Evolutionary conservation across 2,113 vertebrate species (phyloP).

Genomic region (Phaethon lepturus): DNA sequence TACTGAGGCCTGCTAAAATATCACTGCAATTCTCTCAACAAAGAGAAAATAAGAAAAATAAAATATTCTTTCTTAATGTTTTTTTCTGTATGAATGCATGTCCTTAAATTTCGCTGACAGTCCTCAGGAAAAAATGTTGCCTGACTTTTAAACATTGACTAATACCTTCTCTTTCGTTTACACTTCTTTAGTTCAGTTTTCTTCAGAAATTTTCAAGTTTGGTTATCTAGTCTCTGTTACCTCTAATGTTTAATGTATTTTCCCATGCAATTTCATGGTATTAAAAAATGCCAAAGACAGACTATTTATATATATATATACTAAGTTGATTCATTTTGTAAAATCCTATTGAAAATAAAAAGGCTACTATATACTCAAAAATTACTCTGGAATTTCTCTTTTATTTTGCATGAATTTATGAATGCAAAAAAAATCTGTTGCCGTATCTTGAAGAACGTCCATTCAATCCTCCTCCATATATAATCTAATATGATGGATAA

Average conservation of each 20-base stretch:
- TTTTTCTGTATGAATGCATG: background rate
- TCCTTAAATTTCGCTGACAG: background rate
- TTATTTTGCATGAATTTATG: background rate
- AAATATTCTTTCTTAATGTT: background rate
- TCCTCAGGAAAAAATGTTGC: background rate
- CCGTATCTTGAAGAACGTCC: background rate
- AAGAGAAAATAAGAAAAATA: background rate
- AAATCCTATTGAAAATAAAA: background rate
- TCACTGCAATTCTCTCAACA: background rate
- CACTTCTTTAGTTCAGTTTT: background rate
- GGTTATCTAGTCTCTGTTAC: background rate
- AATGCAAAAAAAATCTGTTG: background rate
- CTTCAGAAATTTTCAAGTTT: background rate
- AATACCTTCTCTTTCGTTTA: background rate
- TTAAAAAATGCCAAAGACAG: background rate
- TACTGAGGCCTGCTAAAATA: background rate
- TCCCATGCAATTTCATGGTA: background rate
- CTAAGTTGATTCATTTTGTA: background rate
- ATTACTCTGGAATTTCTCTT: background rate
- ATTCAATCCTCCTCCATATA: background rate
- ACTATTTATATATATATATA: background rate
- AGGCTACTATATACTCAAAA: background rate
- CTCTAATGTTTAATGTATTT: background rate
- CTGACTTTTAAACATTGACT: background rate
- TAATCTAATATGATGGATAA: constrained; percentile 5